Conservation (phyloP, 2,113 vertebrate genomes). For the Axis porcinus region DNA sequence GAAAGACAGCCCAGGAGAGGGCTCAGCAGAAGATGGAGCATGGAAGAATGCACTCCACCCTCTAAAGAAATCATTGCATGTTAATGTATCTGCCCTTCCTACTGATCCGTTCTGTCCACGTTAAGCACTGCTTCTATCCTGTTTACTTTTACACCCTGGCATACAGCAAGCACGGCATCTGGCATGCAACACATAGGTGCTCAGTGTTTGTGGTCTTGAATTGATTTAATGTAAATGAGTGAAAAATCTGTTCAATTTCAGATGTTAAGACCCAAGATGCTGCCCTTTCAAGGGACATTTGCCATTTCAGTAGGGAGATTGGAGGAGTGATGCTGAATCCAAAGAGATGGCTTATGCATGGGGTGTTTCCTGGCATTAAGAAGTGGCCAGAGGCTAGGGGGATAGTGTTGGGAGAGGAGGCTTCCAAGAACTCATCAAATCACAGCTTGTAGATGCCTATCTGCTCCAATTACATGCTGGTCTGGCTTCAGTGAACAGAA, state of each 20-base stretch:
- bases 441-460: not conserved
- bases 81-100: not conserved
- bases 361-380: not conserved
- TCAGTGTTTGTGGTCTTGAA: not conserved
- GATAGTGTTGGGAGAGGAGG: not conserved
- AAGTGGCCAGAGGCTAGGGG: not conserved
- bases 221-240: not conserved
- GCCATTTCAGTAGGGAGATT: not conserved
- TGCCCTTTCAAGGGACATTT: constrained; percentile 3
- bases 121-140: not conserved
- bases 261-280: not conserved
- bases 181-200: not conserved
- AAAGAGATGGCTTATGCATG: not conserved
- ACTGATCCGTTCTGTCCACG: no score
- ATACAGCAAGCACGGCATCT: not conserved
- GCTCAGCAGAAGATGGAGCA: fast-evolving
- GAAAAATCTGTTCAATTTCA: not conserved
- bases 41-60: fast-evolving
- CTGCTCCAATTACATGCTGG: constrained; percentile 27
- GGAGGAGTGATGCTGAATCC: not conserved
- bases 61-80: not conserved
- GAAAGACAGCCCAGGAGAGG: not conserved
- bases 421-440: not conserved
- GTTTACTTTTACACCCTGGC: not conserved
- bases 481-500: constrained; percentile 50